These are phyloP conservation scores for Recurvirostra avosetta DNA, from an alignment of 2,113 vertebrate species.

Conservation along the genomic window DNA sequence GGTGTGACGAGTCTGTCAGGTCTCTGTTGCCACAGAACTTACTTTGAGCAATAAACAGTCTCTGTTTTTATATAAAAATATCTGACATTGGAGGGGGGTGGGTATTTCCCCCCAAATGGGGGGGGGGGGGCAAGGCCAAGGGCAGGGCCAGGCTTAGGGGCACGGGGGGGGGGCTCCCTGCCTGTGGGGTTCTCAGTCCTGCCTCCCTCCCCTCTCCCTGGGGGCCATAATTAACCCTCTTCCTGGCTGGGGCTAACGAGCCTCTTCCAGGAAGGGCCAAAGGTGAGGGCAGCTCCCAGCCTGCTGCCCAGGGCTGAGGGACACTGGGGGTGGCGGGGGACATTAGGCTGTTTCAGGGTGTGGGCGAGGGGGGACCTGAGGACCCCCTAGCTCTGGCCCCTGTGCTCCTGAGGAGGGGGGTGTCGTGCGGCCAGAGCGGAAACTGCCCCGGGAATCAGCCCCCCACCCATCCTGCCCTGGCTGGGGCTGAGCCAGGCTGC, in stretches of 20 bases:
- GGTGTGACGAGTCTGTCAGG: background rate
- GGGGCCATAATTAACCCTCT: background rate
- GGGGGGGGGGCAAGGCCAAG: too few species aligned
- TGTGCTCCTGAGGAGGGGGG: background rate
- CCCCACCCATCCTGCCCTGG: conserved; percentile 16
- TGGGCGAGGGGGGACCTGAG: fast-evolving
- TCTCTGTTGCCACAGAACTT: background rate
- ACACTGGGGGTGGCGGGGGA: background rate
- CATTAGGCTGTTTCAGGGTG: fast-evolving
- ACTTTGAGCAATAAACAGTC: background rate
- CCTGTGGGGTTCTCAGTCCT: background rate
- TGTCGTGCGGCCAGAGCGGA: background rate
- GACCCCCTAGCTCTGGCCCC: background rate
- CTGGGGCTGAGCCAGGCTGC: background rate
- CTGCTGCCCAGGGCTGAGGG: background rate
- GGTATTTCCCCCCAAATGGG: too few species aligned
- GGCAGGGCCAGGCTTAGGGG: too few species aligned
- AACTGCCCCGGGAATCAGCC: background rate
- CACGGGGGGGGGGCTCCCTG: background rate
- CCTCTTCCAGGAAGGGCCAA: background rate
- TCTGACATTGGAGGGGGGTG: too few species aligned
- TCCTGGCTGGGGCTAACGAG: background rate
- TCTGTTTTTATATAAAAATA: background rate
- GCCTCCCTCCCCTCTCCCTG: background rate
- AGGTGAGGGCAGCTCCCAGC: background rate